Conservation (phyloP, 2,797 vertebrate species). For the Periparus ater region DNA sequence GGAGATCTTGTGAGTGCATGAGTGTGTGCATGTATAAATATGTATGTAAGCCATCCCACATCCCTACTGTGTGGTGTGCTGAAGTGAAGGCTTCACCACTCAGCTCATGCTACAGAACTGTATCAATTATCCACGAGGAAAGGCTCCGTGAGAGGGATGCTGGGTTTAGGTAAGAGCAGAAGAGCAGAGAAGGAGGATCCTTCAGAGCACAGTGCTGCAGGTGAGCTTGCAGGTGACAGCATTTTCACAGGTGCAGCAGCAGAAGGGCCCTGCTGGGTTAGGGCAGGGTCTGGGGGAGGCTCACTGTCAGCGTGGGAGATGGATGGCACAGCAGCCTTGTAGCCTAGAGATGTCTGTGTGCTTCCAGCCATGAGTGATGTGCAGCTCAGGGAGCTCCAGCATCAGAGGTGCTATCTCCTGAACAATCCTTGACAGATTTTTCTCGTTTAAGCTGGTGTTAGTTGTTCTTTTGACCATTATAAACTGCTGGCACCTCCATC, state of each 20-base stretch:
- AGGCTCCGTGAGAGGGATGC: not conserved
- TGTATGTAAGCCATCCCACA: not conserved
- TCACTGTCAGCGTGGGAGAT: not conserved
- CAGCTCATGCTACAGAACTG: not conserved
- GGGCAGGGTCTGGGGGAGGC: not conserved
- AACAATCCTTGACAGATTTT: not conserved
- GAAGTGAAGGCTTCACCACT: not conserved
- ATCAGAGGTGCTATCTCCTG: not conserved
- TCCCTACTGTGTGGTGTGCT: not conserved
- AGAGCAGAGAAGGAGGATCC: not conserved
- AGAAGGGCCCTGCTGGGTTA: not conserved
- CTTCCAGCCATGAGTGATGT: not conserved
- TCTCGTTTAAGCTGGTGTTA: not conserved
- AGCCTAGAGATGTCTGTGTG: not conserved
- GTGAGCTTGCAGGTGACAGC: not conserved
- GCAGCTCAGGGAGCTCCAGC: not conserved
- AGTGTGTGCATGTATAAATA: not conserved
- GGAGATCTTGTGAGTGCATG: not conserved
- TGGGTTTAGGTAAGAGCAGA: not conserved
- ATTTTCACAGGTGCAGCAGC: not conserved
- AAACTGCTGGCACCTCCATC: not conserved
- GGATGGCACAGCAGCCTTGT: not conserved
- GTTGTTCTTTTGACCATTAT: not conserved
- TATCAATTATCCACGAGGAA: not conserved
- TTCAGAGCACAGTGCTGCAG: not conserved